These are phyloP conservation scores for Thymelicus sylvestris DNA, from an alignment of 2,888 invertebrate species.

Conservation along the genomic window DNA sequence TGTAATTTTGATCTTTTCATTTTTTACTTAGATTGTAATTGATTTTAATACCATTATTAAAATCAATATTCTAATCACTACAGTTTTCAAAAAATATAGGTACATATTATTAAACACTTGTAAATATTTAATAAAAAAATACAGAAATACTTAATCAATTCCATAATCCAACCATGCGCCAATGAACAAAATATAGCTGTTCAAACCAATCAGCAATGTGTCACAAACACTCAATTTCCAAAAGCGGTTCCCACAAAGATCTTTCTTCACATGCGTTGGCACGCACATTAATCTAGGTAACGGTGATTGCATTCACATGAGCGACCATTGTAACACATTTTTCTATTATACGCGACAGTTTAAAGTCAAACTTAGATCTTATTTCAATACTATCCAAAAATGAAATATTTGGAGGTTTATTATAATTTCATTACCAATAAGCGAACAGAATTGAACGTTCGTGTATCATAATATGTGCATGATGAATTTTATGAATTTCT, in stretches of 20 bases:
- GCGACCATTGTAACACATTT: slow-evolving; percentile 27
- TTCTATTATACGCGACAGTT: slow-evolving; percentile 20
- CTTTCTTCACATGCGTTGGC: slow-evolving; percentile 78
- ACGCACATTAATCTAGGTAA: slow-evolving; percentile 79
- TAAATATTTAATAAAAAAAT: too few species aligned
- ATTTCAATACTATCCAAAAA: not conserved
- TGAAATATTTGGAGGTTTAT: not conserved
- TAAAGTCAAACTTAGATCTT: slow-evolving; percentile 1
- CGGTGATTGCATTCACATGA: slow-evolving; percentile 58
- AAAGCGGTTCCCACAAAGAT: slow-evolving; percentile 79
- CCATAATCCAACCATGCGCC: not conserved
- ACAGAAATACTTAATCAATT: too few species aligned
- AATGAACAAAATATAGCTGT: not conserved
- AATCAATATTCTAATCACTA: too few species aligned
- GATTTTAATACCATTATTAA: too few species aligned
- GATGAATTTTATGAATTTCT: too few species aligned
- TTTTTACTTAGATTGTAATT: too few species aligned
- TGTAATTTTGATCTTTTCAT: too few species aligned
- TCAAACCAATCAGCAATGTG: slow-evolving; percentile 42
- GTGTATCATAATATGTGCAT: too few species aligned
- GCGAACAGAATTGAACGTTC: too few species aligned
- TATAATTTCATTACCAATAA: too few species aligned
- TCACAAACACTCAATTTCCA: slow-evolving; percentile 62
- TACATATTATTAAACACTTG: too few species aligned
- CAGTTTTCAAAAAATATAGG: too few species aligned